These are phyloP conservation scores for Panthera leo DNA, from an alignment of 2,113 vertebrate genomes.

Conservation along the genomic window DNA sequence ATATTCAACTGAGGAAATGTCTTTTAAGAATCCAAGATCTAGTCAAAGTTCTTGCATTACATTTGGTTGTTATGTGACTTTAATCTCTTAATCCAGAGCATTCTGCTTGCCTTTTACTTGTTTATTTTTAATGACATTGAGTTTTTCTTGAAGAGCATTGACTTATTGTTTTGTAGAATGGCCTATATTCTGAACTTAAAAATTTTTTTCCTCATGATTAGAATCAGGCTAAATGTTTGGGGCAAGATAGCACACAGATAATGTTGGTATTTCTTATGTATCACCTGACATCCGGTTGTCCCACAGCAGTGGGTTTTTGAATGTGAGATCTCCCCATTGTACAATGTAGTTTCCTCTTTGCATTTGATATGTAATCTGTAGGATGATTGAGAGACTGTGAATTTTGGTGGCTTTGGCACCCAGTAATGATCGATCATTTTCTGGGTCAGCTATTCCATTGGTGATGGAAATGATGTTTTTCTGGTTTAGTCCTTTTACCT, in stretches of 20 bases:
- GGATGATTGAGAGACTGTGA: background rate
- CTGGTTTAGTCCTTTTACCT: background rate
- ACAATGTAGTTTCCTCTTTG: background rate
- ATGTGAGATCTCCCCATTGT: background rate
- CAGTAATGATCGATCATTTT: background rate
- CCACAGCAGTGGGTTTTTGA: background rate
- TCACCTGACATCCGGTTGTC: background rate
- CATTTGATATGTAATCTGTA: background rate
- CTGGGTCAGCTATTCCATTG: background rate
- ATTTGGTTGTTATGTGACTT: conserved; percentile 11
- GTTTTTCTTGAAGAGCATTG: background rate
- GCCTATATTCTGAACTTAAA: background rate
- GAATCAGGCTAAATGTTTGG: background rate
- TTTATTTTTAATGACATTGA: conserved; percentile 33
- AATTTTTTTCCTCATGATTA: background rate
- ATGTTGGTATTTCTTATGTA: background rate
- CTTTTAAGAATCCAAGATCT: background rate
- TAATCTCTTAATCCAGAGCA: background rate
- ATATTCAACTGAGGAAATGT: background rate
- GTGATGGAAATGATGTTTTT: background rate
- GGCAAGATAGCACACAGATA: background rate
- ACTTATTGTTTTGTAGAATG: background rate
- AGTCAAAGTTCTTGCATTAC: background rate
- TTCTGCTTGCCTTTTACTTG: background rate
- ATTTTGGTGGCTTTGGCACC: background rate